A percentile compares a stretch with the other conserved stretches of the same genome.
Conservation (phyloP, 1,140 invertebrate genomes). For the Hydropsyche tenuis region DNA sequence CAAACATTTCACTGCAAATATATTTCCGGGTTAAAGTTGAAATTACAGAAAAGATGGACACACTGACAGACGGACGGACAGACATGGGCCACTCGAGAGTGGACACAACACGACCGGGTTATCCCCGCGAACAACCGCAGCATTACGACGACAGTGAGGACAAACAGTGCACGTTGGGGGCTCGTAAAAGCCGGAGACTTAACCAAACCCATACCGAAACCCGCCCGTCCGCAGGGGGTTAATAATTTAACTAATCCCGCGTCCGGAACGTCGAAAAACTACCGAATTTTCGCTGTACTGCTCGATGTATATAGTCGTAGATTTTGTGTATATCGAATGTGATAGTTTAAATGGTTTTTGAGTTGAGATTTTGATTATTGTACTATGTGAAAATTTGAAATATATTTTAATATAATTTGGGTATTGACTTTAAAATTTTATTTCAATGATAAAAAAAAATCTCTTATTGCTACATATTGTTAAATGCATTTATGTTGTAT, state of each 20-base stretch:
- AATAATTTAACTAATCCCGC: conserved; percentile 34
- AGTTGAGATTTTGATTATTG: too few relatives aligned
- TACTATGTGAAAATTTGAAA: background rate
- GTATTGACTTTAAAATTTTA: background rate
- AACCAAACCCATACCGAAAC: background rate
- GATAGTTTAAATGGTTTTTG: too few relatives aligned
- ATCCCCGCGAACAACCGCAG: background rate
- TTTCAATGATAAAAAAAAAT: too few relatives aligned
- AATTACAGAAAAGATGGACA: too few relatives aligned
- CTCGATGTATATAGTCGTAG: too few relatives aligned
- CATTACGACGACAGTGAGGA: conserved; percentile 29
- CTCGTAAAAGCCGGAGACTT: conserved; percentile 8
- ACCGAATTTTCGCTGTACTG: background rate
- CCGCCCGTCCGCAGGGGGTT: conserved; percentile 4
- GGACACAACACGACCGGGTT: too few relatives aligned
- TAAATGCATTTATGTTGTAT: too few relatives aligned
- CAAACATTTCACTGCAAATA: too few relatives aligned
- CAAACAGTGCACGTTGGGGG: conserved; percentile 25
- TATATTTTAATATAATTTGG: background rate
- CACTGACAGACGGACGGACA: background rate
- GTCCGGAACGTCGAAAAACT: background rate
- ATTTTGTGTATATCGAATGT: too few relatives aligned
- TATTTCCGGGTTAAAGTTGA: too few relatives aligned
- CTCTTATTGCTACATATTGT: too few relatives aligned
- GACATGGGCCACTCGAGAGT: background rate